Conservation (phyloP, 1,140 invertebrate species). For the Diorhabda carinulata region DNA sequence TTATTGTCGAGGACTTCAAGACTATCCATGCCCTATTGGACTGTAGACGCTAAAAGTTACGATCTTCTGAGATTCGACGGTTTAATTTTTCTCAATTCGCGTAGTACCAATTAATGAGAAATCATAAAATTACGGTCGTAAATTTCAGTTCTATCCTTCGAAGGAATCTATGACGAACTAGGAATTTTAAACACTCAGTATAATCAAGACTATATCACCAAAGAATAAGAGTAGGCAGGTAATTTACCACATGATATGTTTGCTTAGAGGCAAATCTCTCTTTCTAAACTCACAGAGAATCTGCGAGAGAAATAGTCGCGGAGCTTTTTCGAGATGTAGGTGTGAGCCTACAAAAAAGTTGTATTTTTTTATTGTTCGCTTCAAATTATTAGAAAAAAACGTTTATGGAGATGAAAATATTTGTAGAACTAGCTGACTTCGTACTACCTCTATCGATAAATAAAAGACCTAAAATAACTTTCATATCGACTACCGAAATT, state of each 20-base stretch:
- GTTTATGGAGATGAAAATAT: too few relatives aligned
- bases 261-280: conserved; percentile 43
- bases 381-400: too few relatives aligned
- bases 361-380: too few relatives aligned
- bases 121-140: not conserved
- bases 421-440: too few relatives aligned
- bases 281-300: not conserved
- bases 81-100: not conserved
- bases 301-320: not conserved
- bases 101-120: not conserved
- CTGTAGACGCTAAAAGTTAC: not conserved
- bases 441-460: too few relatives aligned
- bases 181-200: not conserved
- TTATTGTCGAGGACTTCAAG: too few relatives aligned
- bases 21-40: too few relatives aligned
- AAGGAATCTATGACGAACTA: conserved; percentile 1
- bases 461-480: too few relatives aligned
- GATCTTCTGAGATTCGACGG: not conserved
- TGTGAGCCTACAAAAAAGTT: too few relatives aligned
- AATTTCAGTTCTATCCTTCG: not conserved
- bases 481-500: too few relatives aligned
- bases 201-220: conserved; percentile 4
- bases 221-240: conserved; percentile 44
- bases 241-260: conserved; percentile 49
- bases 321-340: not conserved